Conservation (phyloP, 2,113 vertebrate species). For the Piprites chloris region DNA sequence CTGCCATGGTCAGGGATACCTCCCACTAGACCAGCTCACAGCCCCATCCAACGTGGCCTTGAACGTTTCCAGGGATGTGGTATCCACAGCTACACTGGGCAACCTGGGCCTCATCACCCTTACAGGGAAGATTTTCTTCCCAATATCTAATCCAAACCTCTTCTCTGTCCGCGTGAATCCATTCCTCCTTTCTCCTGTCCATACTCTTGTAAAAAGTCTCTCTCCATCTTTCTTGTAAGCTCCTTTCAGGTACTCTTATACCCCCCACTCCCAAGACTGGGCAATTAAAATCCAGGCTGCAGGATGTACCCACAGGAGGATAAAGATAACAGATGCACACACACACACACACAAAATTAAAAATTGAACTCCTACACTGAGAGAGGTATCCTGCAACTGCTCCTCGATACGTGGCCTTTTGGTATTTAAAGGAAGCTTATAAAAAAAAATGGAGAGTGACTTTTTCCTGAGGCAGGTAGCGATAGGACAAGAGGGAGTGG, state of each 20-base stretch:
- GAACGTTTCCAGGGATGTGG: background rate
- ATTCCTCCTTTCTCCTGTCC: background rate
- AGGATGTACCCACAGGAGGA: background rate
- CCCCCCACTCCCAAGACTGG: fast-evolving
- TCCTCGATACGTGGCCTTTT: background rate
- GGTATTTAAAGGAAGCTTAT: background rate
- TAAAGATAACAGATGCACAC: background rate
- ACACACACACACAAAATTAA: background rate
- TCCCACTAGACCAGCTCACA: background rate
- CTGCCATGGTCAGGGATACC: background rate
- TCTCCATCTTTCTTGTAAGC: background rate
- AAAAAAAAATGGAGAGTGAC: background rate
- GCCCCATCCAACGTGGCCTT: no score
- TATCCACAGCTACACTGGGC: background rate
- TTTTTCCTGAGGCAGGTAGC: background rate
- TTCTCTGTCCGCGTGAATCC: background rate
- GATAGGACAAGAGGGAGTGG: background rate
- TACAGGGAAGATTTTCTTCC: background rate
- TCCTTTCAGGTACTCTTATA: background rate
- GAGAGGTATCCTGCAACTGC: background rate
- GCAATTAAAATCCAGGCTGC: background rate
- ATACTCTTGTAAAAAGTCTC: background rate
- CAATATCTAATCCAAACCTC: background rate
- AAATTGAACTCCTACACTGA: background rate
- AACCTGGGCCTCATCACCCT: fast-evolving